A percentile compares a stretch with the other conserved stretches of the same genome.
Evolutionary conservation across 2,888 invertebrate species (phyloP).

Genomic region (Orthonevra nobilis): DNA sequence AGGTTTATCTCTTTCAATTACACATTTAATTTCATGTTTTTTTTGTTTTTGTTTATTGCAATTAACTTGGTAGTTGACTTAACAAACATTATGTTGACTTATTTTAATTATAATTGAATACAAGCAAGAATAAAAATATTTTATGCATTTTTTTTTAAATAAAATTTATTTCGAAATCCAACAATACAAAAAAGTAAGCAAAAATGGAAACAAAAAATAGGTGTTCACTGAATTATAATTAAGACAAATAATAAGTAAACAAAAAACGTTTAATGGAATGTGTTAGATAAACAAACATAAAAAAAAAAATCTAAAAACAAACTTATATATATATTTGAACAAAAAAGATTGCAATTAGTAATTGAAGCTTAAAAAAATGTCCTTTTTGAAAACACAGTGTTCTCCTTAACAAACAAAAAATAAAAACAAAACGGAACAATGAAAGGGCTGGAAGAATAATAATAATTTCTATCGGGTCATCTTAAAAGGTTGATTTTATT

Average conservation of each 20-base stretch:
- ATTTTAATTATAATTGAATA: constrained; percentile 7
- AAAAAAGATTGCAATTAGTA: constrained; percentile 20
- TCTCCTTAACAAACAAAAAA: too few species aligned
- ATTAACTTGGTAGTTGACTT: too few species aligned
- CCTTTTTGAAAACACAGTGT: background rate
- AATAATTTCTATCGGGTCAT: too few species aligned
- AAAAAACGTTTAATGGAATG: constrained; percentile 47
- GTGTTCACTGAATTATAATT: background rate
- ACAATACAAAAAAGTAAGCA: constrained; percentile 29
- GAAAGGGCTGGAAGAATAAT: too few species aligned
- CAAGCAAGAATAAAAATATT: constrained; percentile 41
- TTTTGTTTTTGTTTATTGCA: constrained; percentile 10
- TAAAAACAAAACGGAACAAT: too few species aligned
- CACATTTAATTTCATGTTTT: background rate
- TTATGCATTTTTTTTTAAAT: constrained; percentile 12
- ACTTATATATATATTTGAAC: constrained; percentile 17
- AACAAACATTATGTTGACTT: constrained; percentile 19
- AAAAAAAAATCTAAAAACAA: constrained; percentile 5
- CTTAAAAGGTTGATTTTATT: background rate
- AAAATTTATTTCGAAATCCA: constrained; percentile 39
- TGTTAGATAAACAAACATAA: constrained; percentile 38
- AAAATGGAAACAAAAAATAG: background rate
- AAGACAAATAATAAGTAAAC: constrained; percentile 17
- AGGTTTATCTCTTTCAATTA: constrained; percentile 5
- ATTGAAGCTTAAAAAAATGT: constrained; percentile 15